Evolutionary conservation across 2,113 vertebrate genomes (phyloP).

Genomic region (Ceratotherium simum): DNA sequence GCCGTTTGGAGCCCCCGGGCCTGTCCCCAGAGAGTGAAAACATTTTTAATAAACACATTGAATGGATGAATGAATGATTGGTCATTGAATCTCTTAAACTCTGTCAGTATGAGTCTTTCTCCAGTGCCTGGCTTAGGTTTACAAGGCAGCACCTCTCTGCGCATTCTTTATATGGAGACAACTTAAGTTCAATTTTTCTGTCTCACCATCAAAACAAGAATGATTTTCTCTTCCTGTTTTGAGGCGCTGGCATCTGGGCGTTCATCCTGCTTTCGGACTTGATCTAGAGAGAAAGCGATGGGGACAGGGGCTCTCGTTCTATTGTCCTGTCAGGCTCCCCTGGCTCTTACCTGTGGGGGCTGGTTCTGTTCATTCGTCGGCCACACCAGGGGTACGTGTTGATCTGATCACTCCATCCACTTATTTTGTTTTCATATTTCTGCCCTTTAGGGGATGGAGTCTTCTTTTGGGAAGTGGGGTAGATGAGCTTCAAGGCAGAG

Average conservation of each 20-base stretch:
- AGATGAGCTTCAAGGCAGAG: neutral
- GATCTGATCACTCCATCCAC: neutral
- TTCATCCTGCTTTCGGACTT: neutral
- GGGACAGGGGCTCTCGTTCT: neutral
- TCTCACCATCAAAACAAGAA: neutral
- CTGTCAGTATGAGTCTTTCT: neutral
- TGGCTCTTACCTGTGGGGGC: neutral
- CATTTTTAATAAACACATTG: neutral
- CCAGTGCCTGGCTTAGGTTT: neutral
- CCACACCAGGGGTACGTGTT: neutral
- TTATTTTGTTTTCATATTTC: neutral
- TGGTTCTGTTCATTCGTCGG: neutral
- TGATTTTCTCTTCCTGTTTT: neutral
- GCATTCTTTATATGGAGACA: neutral
- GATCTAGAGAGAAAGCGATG: neutral
- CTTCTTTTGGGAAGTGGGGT: neutral
- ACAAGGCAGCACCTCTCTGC: neutral
- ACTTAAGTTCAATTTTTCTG: neutral
- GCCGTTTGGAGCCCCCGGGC: neutral
- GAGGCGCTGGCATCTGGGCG: neutral
- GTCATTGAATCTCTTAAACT: neutral
- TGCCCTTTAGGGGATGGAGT: neutral
- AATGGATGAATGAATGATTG: neutral
- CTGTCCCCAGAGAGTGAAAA: neutral
- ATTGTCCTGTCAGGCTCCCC: neutral